Percentiles rank a stretch among this genome's conserved stretches.
These are phyloP conservation scores for Poecilus cupreus DNA, from an alignment of 2,888 invertebrate species.

Conservation along the genomic window DNA sequence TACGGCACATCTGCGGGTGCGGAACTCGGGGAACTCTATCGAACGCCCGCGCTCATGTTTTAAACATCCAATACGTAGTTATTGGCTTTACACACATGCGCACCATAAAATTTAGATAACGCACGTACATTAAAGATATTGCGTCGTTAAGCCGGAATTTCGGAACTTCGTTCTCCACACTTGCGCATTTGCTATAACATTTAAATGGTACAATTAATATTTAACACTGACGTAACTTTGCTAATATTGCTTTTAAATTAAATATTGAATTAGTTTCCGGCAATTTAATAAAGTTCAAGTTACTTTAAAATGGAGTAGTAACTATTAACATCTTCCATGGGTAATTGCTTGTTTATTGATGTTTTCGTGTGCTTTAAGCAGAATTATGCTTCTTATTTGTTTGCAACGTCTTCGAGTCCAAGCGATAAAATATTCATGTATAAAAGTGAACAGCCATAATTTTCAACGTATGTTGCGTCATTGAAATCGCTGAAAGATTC, in stretches of 20 bases:
- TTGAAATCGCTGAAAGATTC: background rate
- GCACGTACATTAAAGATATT: constrained; percentile 58
- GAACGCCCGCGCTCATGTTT: constrained; percentile 55
- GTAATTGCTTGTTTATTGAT: too few species aligned
- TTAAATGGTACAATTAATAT: constrained; percentile 25
- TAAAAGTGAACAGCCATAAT: background rate
- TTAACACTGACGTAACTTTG: background rate
- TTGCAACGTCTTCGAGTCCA: too few species aligned
- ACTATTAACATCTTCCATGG: too few species aligned
- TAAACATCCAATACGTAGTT: constrained; percentile 59
- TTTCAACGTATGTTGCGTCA: background rate
- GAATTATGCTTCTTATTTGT: too few species aligned
- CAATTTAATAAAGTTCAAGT: too few species aligned
- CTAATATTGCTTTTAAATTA: background rate
- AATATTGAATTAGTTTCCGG: background rate
- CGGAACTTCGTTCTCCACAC: background rate
- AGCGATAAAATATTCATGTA: background rate
- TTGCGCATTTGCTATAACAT: background rate
- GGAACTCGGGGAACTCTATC: constrained; percentile 41
- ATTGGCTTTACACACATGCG: constrained; percentile 55
- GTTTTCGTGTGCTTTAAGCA: too few species aligned
- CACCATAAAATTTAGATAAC: constrained; percentile 57
- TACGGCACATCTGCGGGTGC: constrained; percentile 41
- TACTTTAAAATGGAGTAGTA: too few species aligned
- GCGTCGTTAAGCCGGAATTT: constrained; percentile 42